A percentile compares a stretch with the other conserved stretches of the same genome.
Conservation (phyloP, 2,888 invertebrate species). For the Cremastobaeus sp. region DNA sequence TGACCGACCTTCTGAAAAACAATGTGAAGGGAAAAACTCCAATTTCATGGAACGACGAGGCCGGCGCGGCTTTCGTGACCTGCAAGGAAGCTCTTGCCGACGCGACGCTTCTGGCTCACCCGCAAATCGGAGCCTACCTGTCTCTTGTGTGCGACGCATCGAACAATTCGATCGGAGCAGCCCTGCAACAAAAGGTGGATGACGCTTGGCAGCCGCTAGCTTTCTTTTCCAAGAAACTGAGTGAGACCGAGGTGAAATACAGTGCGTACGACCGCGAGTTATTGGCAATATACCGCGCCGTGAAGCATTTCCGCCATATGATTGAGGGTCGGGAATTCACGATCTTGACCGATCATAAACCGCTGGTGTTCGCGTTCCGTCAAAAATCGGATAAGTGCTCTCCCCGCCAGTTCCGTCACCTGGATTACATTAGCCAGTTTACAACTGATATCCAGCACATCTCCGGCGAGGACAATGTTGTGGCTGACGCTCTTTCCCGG, state of each 20-base stretch:
- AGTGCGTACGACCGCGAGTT: slow-evolving; percentile 16
- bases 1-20: background rate
- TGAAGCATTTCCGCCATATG: slow-evolving; percentile 27
- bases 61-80: background rate
- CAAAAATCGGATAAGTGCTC: slow-evolving; percentile 7
- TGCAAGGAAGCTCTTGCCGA: background rate
- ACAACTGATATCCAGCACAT: slow-evolving; percentile 42
- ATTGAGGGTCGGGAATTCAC: slow-evolving; percentile 30
- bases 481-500: slow-evolving; percentile 26
- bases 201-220: slow-evolving; percentile 1
- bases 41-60: background rate
- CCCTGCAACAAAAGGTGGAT: background rate
- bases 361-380: background rate
- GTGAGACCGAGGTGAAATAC: slow-evolving; percentile 12
- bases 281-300: slow-evolving; percentile 19
- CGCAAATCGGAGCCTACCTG: background rate
- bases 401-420: slow-evolving; percentile 41
- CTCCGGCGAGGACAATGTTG: slow-evolving; percentile 23
- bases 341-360: slow-evolving; percentile 19
- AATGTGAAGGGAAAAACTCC: slow-evolving; percentile 2
- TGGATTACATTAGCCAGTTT: slow-evolving; percentile 51
- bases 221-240: slow-evolving; percentile 22
- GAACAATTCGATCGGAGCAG: slow-evolving; percentile 1
- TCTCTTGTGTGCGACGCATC: slow-evolving; percentile 11
- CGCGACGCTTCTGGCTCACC: slow-evolving; percentile 11